Evolutionary conservation across 2,113 vertebrate species (phyloP), one percentile per base, ranked within the genome.

Genomic region (Cromileptes altivelis): DNA sequence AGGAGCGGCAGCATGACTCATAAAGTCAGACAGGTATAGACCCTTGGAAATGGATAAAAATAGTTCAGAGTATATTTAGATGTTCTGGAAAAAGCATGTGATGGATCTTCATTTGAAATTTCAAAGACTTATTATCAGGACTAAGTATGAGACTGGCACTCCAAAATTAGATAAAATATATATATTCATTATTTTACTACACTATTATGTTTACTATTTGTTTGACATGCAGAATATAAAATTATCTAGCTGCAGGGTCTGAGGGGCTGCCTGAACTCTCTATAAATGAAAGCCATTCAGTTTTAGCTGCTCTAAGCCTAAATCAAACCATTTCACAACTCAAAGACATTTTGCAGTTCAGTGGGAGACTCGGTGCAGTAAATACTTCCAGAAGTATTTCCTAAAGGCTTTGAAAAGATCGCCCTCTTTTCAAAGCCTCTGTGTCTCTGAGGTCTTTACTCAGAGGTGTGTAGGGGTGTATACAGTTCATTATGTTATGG

Each of bases 1-100:
- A 78, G 49, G 25, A 75, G 23, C 19, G 1, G 63, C 58, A 69
- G 50, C 13, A 64, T 88, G 90, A 91, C 70, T 91, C 85, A 89
- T 80, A 67, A 77, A 86, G 58, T 7, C 75, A 84, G 61, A 76
- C 42, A 42, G 50, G 58, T 52, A 61, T 6, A 82, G 53, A 71
- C 40, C 3, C 11, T 60, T 18, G 9, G 4, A 75, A 77, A 40
- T 17, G 13, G 25, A 82, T 78, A 81, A 63, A 86, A 87, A 78
- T 84, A 86, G 63, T 62, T 23, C 30, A 17, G 1, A 18, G 17
- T 62, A n/a, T 0, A 27, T 77, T 75, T 37, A 60, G 73, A 53
- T 3, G 12, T 6, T n/a, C 13, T 56, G 23, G 30, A 30, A 33
- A 42, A 75, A 56, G 14, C 21, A 11, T 70, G n/a, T 25, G 52